A percentile compares a stretch with the other conserved stretches of the same genome.
These are phyloP conservation scores for Microhierax caerulescens DNA, from an alignment of 2,797 vertebrate species.

Conservation along the genomic window DNA sequence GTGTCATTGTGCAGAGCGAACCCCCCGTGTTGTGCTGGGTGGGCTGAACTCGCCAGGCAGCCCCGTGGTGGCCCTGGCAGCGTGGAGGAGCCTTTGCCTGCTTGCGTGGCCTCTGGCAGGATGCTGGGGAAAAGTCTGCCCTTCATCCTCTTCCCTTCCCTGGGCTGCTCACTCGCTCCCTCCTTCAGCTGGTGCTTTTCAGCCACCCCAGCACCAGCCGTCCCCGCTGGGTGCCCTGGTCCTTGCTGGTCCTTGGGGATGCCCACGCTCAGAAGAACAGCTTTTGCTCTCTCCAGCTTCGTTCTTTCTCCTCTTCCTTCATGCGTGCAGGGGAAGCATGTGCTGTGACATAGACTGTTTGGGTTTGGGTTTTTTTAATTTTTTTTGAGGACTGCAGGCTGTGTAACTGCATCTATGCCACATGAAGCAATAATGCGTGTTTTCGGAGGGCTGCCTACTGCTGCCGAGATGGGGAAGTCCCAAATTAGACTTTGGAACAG, in stretches of 20 bases:
- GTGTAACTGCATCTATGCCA: not conserved
- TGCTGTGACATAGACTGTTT: fast-evolving
- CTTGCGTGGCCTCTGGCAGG: not conserved
- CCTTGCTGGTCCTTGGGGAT: not conserved
- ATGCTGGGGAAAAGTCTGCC: not conserved
- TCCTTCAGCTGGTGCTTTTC: not conserved
- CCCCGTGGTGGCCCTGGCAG: fast-evolving
- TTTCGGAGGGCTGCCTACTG: not conserved
- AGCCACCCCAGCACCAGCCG: not conserved
- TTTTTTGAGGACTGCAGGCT: not conserved
- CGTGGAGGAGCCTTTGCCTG: not conserved
- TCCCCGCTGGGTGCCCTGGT: not conserved
- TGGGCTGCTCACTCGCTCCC: fast-evolving
- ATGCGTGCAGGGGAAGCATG: not conserved
- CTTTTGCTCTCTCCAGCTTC: not conserved
- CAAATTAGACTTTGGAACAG: not conserved
- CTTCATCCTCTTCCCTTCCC: not conserved
- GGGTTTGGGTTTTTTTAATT: too few relatives aligned
- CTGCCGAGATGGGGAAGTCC: not conserved
- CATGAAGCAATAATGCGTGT: not conserved
- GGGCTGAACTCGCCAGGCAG: not conserved
- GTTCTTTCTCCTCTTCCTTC: not conserved
- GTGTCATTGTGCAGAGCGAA: not conserved
- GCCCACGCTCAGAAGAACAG: not conserved
- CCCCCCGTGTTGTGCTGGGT: not conserved